Conservation (phyloP, 2,113 vertebrate species). For the Thryonomys swinderianus region DNA sequence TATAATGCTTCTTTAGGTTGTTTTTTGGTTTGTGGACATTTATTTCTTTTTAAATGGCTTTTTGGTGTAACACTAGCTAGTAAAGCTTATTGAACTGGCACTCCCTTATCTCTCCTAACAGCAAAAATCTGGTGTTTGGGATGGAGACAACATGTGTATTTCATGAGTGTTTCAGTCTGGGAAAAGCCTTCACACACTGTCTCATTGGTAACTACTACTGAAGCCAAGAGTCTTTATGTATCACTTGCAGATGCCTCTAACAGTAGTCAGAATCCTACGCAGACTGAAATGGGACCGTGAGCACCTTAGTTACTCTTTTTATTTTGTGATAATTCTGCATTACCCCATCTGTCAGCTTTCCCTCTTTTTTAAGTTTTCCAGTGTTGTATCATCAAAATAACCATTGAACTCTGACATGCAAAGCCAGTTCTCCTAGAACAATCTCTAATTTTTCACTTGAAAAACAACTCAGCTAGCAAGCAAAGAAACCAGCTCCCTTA, state of each 20-base stretch:
- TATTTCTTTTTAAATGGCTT: neutral
- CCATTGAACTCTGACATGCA: neutral
- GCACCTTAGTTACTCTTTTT: neutral
- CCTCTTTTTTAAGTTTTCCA: conserved; percentile 20
- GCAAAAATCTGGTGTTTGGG: neutral
- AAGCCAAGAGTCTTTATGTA: neutral
- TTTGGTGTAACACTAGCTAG: conserved; percentile 7
- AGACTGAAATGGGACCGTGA: neutral
- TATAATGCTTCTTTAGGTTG: neutral
- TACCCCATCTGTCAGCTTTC: neutral
- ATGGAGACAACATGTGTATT: neutral
- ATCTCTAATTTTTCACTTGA: neutral
- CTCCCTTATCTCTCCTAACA: neutral
- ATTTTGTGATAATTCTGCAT: neutral
- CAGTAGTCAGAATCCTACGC: neutral
- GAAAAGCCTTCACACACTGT: neutral
- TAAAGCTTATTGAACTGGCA: neutral
- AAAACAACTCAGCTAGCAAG: neutral
- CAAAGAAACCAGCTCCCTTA: neutral
- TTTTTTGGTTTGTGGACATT: neutral
- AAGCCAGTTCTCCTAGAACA: conserved; percentile 19
- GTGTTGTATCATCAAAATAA: neutral
- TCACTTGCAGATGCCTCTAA: neutral
- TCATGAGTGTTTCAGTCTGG: neutral
- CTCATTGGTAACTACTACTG: neutral